Conservation (phyloP, 2,888 invertebrate genomes). For the Archips xylosteana region DNA sequence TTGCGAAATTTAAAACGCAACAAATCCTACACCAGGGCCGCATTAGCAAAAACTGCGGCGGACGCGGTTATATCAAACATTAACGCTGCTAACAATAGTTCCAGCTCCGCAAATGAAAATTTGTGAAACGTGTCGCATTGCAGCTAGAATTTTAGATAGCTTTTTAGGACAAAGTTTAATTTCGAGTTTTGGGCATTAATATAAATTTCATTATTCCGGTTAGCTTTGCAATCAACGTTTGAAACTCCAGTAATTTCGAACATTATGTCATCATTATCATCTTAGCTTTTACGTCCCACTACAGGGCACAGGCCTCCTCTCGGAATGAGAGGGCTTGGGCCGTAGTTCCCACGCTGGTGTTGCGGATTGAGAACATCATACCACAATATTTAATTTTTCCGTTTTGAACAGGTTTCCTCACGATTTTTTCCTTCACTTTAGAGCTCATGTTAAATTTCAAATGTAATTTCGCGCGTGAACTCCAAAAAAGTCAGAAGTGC, state of each 20-base stretch:
- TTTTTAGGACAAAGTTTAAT: conserved; percentile 4
- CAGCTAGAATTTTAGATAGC: background rate
- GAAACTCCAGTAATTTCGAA: background rate
- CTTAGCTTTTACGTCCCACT: too few species aligned
- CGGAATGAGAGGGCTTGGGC: too few species aligned
- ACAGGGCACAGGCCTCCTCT: too few species aligned
- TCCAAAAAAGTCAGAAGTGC: too few species aligned
- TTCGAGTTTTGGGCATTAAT: background rate
- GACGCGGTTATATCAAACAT: background rate
- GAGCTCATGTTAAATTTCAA: too few species aligned
- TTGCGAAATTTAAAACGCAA: background rate
- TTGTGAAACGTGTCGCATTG: conserved; percentile 14
- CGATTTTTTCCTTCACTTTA: too few species aligned
- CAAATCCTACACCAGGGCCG: background rate
- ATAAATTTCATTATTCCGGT: background rate
- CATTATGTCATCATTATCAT: background rate
- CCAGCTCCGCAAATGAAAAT: conserved; percentile 1
- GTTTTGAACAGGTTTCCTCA: too few species aligned
- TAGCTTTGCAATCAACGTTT: background rate
- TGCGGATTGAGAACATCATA: too few species aligned
- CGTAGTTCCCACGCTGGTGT: too few species aligned
- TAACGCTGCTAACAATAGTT: conserved; percentile 3
- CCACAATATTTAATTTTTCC: too few species aligned
- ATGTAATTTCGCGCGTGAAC: too few species aligned
- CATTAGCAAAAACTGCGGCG: background rate